These are phyloP conservation scores for Sebastes kiyomatsui DNA, from an alignment of 2,797 vertebrate genomes.

Conservation along the genomic window DNA sequence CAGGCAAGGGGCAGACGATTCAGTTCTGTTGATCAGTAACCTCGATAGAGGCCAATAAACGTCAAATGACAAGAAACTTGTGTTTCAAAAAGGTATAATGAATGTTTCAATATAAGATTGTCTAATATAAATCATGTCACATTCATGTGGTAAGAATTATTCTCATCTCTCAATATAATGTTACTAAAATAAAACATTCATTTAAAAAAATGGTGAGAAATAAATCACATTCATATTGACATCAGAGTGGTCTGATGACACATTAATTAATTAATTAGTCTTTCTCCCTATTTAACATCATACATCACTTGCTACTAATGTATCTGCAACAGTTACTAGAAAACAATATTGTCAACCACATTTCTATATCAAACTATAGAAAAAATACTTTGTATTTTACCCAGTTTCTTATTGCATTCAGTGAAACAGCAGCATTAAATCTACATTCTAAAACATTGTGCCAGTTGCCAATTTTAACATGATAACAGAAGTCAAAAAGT, in stretches of 20 bases:
- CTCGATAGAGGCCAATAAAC: not conserved
- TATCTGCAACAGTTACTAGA: conserved; percentile 4
- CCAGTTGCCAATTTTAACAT: not conserved
- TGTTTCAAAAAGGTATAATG: conserved; percentile 11
- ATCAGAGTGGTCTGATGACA: not conserved
- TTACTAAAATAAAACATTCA: not conserved
- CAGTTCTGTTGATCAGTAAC: not conserved
- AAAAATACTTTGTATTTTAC: not conserved
- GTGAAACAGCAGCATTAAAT: conserved; percentile 42
- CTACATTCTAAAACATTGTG: conserved; percentile 10
- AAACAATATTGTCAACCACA: not conserved
- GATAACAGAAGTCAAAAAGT: not conserved
- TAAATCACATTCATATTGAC: conserved; percentile 9
- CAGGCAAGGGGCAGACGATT: not conserved
- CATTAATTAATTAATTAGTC: not conserved
- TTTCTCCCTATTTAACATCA: not conserved
- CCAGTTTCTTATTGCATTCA: conserved; percentile 28
- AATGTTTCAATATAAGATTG: not conserved
- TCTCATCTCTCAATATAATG: conserved; percentile 11
- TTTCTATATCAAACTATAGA: not conserved
- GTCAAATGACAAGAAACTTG: not conserved
- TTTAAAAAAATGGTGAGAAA: not conserved
- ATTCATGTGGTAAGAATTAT: conserved; percentile 3
- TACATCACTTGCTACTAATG: not conserved
- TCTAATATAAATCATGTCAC: conserved; percentile 15